Percentiles rank a stretch among this genome's conserved stretches.
Conservation (phyloP, 2,113 vertebrate genomes). For the Hippopotamus amphibius region DNA sequence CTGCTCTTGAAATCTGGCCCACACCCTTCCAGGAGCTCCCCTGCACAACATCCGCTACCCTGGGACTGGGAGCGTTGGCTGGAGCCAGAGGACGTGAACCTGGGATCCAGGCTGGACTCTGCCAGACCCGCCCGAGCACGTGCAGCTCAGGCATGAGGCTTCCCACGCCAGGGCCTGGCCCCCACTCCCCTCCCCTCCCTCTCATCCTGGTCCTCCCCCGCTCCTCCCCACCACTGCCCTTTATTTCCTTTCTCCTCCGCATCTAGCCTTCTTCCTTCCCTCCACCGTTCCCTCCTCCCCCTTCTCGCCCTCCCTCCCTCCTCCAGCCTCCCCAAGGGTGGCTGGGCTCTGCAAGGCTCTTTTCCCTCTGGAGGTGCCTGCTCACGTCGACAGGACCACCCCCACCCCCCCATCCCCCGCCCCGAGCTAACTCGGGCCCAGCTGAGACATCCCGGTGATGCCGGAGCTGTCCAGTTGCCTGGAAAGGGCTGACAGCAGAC, state of each 20-base stretch:
- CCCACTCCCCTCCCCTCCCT: background rate
- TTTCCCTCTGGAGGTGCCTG: constrained; percentile 62
- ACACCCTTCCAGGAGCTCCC: rapidly evolving
- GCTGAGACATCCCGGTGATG: constrained; percentile 81
- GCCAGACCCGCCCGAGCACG: background rate
- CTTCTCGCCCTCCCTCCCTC: background rate
- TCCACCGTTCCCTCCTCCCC: rapidly evolving
- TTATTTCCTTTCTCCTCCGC: rapidly evolving
- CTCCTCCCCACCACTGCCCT: background rate
- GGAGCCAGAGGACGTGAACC: rapidly evolving
- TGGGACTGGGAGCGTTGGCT: background rate
- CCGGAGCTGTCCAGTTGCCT: constrained; percentile 88
- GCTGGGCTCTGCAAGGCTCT: constrained; percentile 29
- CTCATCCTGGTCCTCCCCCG: too few species aligned
- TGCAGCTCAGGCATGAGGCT: background rate
- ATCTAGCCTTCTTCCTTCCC: too few species aligned
- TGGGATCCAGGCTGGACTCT: background rate
- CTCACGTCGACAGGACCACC: background rate
- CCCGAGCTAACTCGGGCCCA: constrained; percentile 59
- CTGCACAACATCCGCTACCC: rapidly evolving
- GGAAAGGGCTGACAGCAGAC: constrained; percentile 90
- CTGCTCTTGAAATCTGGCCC: rapidly evolving
- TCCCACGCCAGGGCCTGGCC: too few species aligned
- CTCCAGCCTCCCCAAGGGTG: background rate
- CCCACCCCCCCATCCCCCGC: background rate